Base-by-base conservation (phyloP, 2,113 vertebrate genomes). In the Beaufortia kweichowensis region DNA sequence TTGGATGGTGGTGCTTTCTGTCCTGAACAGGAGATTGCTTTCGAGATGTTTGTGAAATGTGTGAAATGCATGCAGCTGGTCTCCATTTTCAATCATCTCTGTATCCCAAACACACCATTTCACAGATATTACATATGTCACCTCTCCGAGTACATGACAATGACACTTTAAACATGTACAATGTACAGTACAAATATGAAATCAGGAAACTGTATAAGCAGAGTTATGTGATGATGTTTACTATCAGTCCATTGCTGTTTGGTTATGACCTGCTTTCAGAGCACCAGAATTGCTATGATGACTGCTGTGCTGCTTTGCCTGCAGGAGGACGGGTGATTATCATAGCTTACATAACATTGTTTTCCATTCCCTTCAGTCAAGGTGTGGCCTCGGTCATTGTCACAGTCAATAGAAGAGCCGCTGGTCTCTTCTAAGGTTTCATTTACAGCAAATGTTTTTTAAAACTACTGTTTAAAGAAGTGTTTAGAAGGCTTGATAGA, bases 11-110 rank as follows among this genome's bases (percentile, higher is more conserved):
- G 57, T 61, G 11, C 50, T 63, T 23, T 41, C 29, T 26, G 24
- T 53, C 41, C 55, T 75, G 9, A 61, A 73, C 75, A 55, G 57
- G 75, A 65, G 79, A 14, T 2, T 29, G n/a, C 66, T 76, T 83
- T 81, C 41, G 75, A 28, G 41, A 21, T 76, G 12, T 61, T 46
- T 57, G 41, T 53, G 53, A 66, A 61, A 82, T 82, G 75, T 70
- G 23, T 33, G 82, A 75, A 82, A 83, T 82, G 55, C n/a, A n/a
- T 10, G 35, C 83, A 75, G 75, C 70, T 66, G 41, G 46, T 48
- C 21, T 78, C 24, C 41, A 75, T 75, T 61, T 67, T 17, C 21
- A 46, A 57, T 26, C 29, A 14, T 43, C n/a, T 24, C 26, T n/a
- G 15, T 43, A 50, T 50, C 48, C 57, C 68, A 67, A 39, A 35